phyloP scores from a whole-genome alignment of 2,797 vertebrate genomes.

The Borostomias antarcticus region DNA sequence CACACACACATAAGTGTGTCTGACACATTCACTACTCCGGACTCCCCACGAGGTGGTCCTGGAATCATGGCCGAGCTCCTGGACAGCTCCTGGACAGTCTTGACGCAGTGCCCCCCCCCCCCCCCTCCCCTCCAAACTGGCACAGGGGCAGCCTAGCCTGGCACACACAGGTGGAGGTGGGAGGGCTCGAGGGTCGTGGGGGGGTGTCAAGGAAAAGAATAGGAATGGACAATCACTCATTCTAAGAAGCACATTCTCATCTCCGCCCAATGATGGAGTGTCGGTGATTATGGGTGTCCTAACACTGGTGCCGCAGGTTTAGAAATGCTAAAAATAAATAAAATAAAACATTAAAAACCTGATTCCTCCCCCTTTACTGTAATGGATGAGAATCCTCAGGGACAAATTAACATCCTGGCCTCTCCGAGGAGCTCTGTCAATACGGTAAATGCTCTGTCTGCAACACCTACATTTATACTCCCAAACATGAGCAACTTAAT shows the following conservation, averaged over 20 bases:
- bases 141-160: not conserved
- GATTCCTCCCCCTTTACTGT: slow-evolving; percentile 38
- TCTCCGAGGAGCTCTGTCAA: slow-evolving; percentile 46
- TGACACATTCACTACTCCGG: slow-evolving; percentile 49
- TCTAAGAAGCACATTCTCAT: no score
- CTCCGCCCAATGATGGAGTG: no score
- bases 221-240: no score
- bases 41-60: slow-evolving; percentile 21
- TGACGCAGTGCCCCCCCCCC: no score
- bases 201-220: not conserved
- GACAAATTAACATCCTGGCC: slow-evolving; percentile 60
- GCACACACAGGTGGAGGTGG: no score
- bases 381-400: slow-evolving; percentile 46
- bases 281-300: no score
- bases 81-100: slow-evolving; percentile 8
- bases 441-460: slow-evolving; percentile 63
- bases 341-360: slow-evolving; percentile 44
- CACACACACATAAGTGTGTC: slow-evolving; percentile 11
- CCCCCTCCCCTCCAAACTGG: not conserved
- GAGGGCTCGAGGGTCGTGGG: not conserved
- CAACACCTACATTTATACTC: slow-evolving; percentile 70
- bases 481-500: slow-evolving; percentile 68
- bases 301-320: not conserved
- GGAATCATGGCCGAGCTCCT: slow-evolving; percentile 1
- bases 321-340: slow-evolving; percentile 49